Evolutionary conservation across 2,888 invertebrate genomes (phyloP), one percentile per base, ranked within the genome.

Genomic region (Tupiocoris notatus): DNA sequence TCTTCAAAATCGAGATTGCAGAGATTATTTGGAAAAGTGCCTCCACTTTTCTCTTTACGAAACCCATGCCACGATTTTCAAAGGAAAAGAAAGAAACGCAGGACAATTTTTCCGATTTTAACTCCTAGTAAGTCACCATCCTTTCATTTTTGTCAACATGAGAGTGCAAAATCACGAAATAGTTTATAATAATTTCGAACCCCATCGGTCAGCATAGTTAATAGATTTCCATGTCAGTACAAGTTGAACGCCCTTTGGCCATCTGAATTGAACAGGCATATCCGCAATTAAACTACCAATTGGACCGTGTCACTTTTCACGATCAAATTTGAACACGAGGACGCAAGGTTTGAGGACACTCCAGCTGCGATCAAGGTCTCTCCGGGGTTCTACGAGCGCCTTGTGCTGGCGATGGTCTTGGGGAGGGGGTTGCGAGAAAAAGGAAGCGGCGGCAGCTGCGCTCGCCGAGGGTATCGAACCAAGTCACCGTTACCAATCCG

Each of bases 391-490:
- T 12, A 39, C 12, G 12, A 3, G 39, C 39, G 39, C 3, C 39
- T 39, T 39, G 39, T n/a, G n/a, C n/a, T n/a, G 39, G 12, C 39
- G 59, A n/a, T 6, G 3, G 59, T 59, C 16, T 6, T 9, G 18
- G 59, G 18, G 59, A 6, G 59, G 59, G 17, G n/a, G 59, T 2
- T 59, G 17, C 9, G 54, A 56, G 56, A 67, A 61, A 25, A 54
- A 23, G 58, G 70, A 61, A 25, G 70, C 59, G 58, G 70, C 23
- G 18, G 70, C 59, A 59, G 59, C 59, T 59, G 59, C 59, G 6
- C 59, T 59, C 39, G 39, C 39, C 39, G 18, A n/a, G 59, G 59
- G 59, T 59, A 59, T 59, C 59, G 17, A 20, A 59, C 59, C 59
- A 59, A 59, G 59, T 59, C 59, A 59, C 59, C 59, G 59, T 59